Base-by-base conservation (phyloP, 2,113 vertebrate species). In the zebrafish (Danio rerio) region DNA sequence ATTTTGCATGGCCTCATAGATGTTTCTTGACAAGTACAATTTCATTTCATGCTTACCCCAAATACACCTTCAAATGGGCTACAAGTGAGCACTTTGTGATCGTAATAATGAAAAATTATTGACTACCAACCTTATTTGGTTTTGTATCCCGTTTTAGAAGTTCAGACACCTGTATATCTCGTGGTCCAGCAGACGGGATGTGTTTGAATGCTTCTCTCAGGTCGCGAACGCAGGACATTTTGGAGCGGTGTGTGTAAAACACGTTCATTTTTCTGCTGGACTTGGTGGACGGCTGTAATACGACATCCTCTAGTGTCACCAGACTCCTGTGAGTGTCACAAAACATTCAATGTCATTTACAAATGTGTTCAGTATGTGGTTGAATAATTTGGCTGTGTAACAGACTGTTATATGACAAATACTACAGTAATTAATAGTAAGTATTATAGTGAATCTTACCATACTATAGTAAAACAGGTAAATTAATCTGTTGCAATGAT, bases 201-300 rank as follows among this genome's bases (percentile, higher is more conserved):
- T 21, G 11, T n/a, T 58, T 15, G 47, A 58, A 59, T 5, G 72
- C 42, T 20, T 15, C 5, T 42, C 53, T 2, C 18, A 59, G n/a
- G n/a, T 75, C 0, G 0, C 9, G 7, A 75, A 21, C 4, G 10
- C 55, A 59, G 42, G 55, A 59, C n/a, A 75, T 59, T 13, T 9
- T 75, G 10, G 72, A 75, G 5, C 9, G 47, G 42, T 75, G 73
- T 20, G 55, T 75, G 55, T 75, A 75, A 18, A 20, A 75, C 40
- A 75, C 73, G 0, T 47, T 0, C 11, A 5, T 47, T 58, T 3
- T 9, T 75, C 55, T 20, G 7, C 18, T 59, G 11, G 73, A 20
- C 73, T 75, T 16, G 42, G 1, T 7, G 9, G 11, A 47, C 5
- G 55, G 55, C 56, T 58, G 40, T 47, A 75, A 12, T 40, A 73